Conservation (phyloP, 2,113 vertebrate species). For the Cavia porcellus region DNA sequence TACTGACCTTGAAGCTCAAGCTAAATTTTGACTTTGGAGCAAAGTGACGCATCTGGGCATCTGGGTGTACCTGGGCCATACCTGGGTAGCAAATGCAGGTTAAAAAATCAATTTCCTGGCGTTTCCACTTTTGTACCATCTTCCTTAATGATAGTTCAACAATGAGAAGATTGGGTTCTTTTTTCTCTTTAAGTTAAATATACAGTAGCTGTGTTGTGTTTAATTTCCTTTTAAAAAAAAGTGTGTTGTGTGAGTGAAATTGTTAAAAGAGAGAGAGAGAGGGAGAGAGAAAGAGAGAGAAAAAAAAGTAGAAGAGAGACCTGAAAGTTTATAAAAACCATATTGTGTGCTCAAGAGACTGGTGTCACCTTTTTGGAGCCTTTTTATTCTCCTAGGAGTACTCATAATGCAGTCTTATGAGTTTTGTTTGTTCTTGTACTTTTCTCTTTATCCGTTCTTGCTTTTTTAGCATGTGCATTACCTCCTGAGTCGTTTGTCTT, state of each 20-base stretch:
- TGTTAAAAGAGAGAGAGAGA: slow-evolving; percentile 50
- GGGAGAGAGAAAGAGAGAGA: background rate
- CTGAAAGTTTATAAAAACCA: slow-evolving; percentile 88
- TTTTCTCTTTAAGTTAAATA: slow-evolving; percentile 84
- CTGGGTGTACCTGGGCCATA: slow-evolving; percentile 24
- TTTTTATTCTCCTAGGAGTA: slow-evolving; percentile 87
- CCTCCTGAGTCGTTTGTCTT: slow-evolving; percentile 86
- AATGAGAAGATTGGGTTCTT: slow-evolving; percentile 59
- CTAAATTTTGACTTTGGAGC: background rate
- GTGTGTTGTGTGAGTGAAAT: slow-evolving; percentile 61
- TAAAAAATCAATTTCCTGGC: slow-evolving; percentile 84
- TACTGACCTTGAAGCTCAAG: background rate
- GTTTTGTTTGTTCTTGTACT: slow-evolving; percentile 76
- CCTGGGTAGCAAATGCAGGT: slow-evolving; percentile 73
- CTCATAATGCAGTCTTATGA: slow-evolving; percentile 85
- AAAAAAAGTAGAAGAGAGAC: slow-evolving; percentile 79
- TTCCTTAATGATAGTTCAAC: slow-evolving; percentile 86
- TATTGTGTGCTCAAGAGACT: slow-evolving; percentile 84
- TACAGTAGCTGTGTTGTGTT: slow-evolving; percentile 89
- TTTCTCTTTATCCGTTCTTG: slow-evolving; percentile 23
- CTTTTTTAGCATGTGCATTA: slow-evolving; percentile 78
- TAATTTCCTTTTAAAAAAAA: slow-evolving; percentile 85
- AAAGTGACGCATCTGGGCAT: slow-evolving; percentile 56
- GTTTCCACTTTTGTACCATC: slow-evolving; percentile 80
- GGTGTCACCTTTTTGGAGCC: slow-evolving; percentile 86